Percentiles rank a stretch among this genome's conserved stretches.
phyloP scores from a whole-genome alignment of 2,888 invertebrate genomes.

The Spisula solida region DNA sequence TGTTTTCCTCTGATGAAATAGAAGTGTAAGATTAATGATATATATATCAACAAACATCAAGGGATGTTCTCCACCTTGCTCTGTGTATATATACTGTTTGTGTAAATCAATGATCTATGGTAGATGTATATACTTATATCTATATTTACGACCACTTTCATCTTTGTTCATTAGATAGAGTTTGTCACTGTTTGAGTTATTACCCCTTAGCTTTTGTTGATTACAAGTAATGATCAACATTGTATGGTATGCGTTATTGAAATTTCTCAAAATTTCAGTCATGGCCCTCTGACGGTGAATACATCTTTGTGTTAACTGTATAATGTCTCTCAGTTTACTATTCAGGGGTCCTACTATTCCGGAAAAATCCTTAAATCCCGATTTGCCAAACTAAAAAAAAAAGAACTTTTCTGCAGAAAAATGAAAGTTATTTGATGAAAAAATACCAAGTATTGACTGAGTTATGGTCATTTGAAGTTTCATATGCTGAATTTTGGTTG shows the following conservation, averaged over 20 bases:
- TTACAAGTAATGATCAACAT: not conserved
- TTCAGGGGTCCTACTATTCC: not conserved
- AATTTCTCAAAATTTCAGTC: not conserved
- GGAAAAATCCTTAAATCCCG: too few species aligned
- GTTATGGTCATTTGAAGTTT: too few species aligned
- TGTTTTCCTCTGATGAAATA: not conserved
- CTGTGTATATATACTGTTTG: not conserved
- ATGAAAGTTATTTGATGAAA: too few species aligned
- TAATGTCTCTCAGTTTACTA: not conserved
- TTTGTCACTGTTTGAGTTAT: constrained; percentile 17
- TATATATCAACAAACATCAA: constrained; percentile 13
- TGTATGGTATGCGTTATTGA: not conserved
- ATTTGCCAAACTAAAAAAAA: too few species aligned
- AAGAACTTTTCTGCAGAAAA: too few species aligned
- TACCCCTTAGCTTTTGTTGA: constrained; percentile 4
- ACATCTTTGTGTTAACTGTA: not conserved
- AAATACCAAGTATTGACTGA: too few species aligned
- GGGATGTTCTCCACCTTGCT: not conserved
- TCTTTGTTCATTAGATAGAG: not conserved
- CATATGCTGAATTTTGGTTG: too few species aligned
- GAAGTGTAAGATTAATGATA: not conserved
- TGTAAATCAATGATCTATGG: not conserved
- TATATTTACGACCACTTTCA: constrained; percentile 15
- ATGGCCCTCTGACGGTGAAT: not conserved
- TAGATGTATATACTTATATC: not conserved